Base-by-base conservation (phyloP, 1,140 invertebrate genomes). In the Sycobia sp. region DNA sequence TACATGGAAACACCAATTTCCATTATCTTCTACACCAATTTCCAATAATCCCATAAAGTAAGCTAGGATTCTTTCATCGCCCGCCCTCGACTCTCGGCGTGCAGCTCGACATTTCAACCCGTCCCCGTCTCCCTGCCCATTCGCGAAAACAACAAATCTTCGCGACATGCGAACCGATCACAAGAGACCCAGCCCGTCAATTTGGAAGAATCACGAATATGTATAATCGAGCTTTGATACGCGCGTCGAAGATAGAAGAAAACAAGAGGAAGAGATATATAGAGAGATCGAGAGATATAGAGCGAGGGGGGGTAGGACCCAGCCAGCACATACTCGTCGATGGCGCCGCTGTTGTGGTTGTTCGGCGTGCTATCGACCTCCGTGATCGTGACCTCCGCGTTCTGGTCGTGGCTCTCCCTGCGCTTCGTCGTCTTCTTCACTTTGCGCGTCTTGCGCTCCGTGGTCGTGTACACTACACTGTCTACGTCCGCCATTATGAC, bases 401-500 rank as follows among this genome's bases (percentile, higher is more conserved):
- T 83, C 66, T 81, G 75, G 76, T 88, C 87, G 75, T 87, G 85
- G 70, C 86, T 89, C 77, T 92, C 90, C 79, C 90, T 86, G 75
- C 90, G 87, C 77, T 90, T 86, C 75, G 90, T 91, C 63, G 88
- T 90, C 83, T 93, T 94, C 85, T 93, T 93, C 83, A 92, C 90
- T 87, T 93, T 93, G 81, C 90, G 90, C 78, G 91, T 90, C 83
- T 93, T 93, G 79, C 90, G 88, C 84, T 92, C 90, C 73, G 89
- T 89, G 73, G 89, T 89, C 73, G 89, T 89, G 79, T 87, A 91
- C 83, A 91, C 90, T 85, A 91, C 89, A 85, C 89, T 87, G 82
- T 93, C 91, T 76, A 93, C 91, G 85, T 93, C 91, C 79, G 90
- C 91, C 91, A 94, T 92, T n/a, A n/a, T n/a, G n/a, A n/a, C n/a